Conservation (phyloP, 2,888 invertebrate species). For the Strigamia crassipes region DNA sequence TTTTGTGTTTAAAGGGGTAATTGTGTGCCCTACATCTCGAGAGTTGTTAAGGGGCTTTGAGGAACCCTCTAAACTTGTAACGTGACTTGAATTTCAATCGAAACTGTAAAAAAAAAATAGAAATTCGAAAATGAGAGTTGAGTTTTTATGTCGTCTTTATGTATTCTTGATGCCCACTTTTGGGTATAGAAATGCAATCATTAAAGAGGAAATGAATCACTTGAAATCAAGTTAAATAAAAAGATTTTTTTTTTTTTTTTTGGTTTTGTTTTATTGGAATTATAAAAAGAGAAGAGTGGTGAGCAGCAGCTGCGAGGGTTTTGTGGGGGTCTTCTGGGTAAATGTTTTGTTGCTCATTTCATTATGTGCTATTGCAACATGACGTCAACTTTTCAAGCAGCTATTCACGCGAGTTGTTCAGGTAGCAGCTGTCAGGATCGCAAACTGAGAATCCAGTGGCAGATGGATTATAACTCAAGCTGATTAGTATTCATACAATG, state of each 20-base stretch:
- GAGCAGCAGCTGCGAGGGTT: neutral
- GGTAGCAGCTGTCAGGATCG: slow-evolving; percentile 38
- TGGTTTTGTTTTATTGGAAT: no score
- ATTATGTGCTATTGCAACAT: neutral
- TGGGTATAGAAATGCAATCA: neutral
- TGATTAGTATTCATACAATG: slow-evolving; percentile 42
- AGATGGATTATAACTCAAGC: neutral
- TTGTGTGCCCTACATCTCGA: slow-evolving; percentile 16
- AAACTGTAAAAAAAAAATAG: neutral
- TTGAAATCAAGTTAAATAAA: no score
- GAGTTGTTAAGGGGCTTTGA: slow-evolving; percentile 29
- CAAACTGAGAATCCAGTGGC: neutral
- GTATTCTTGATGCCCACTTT: neutral
- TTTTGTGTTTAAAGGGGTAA: slow-evolving; percentile 19
- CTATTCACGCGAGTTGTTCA: slow-evolving; percentile 13
- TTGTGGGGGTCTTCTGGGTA: no score
- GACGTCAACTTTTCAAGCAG: neutral
- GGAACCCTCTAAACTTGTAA: slow-evolving; percentile 35
- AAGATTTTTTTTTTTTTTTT: no score
- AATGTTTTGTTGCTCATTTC: slow-evolving; percentile 34
- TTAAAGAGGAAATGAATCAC: no score
- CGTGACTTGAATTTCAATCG: slow-evolving; percentile 29
- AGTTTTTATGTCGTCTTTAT: neutral
- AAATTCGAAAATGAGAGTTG: neutral
- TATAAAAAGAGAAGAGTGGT: no score